Percentiles rank a stretch among this genome's conserved stretches.
Evolutionary conservation across 2,888 invertebrate species (phyloP).

Genomic region (Drosophila nr. fundita): DNA sequence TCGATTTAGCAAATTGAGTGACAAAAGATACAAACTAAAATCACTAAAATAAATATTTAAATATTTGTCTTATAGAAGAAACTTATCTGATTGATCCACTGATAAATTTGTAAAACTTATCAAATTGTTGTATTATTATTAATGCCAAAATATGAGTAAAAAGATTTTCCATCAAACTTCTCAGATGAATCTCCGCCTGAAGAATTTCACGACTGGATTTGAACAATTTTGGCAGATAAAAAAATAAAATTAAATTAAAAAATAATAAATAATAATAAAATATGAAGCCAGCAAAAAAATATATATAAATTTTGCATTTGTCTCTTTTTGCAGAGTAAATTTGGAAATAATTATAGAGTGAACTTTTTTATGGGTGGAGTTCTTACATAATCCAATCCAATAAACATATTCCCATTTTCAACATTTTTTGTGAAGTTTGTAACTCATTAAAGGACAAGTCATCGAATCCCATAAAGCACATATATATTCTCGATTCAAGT

Average conservation of each 20-base stretch:
- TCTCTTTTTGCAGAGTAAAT: not conserved
- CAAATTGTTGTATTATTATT: not conserved
- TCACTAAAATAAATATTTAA: not conserved
- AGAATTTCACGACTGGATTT: not conserved
- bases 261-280: not conserved
- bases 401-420: not conserved
- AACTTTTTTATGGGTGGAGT: not conserved
- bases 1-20: too few species aligned
- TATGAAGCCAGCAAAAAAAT: not conserved
- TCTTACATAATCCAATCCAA: not conserved
- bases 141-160: not conserved
- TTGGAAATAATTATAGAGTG: not conserved
- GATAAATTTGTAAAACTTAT: not conserved
- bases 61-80: not conserved
- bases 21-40: not conserved
- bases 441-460: not conserved
- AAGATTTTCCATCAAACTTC: not conserved
- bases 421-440: not conserved
- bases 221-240: not conserved
- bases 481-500: not conserved
- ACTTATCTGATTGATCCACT: not conserved
- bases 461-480: not conserved
- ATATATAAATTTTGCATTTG: not conserved
- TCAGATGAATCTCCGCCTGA: not conserved
- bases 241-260: not conserved